Evolutionary conservation across 2,888 invertebrate genomes (phyloP), one percentile per base, ranked within the genome.

Genomic region (Metellina segmentata): DNA sequence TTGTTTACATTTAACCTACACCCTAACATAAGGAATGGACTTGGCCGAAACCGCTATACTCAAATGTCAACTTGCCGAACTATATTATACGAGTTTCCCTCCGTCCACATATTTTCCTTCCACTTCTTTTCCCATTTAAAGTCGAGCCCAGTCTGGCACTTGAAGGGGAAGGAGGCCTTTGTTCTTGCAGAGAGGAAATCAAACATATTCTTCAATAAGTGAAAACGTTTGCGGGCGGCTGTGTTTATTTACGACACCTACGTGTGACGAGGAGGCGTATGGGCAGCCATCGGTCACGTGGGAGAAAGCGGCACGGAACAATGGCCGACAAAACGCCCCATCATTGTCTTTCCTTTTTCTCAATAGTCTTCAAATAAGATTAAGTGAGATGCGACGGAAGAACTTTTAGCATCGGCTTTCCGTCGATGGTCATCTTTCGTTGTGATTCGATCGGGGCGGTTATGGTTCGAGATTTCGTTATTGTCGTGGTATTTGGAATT

Each of bases 221-320:
- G 19, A 52, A 51, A 81, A 16, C 61, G 7, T 52, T 6, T 61
- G 52, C 6, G 61, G 61, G 49, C 20, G 74, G 11, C 74, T n/a
- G 49, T 53, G 74, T 85, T 48, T 85, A 77, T 77, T 85, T 78
- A 77, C 69, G 85, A 85, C 85, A 75, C 51, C 78, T 69, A 85
- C 78, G 74, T 74, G 19, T 20, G 16, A 5, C 11, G 34, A 8
- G 7, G 78, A 78, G 49, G 8, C 13, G 7, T 34, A 7, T 34
- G 6, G 16, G 13, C 52, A 16, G 52, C 49, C 48, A 34, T 34
- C 4, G 34, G 34, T 34, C 34, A 34, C 34, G 34, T 49, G 75
- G 48, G 20, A 49, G 49, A 75, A 48, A 75, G 8, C 6, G 34
- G 9, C 34, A 34, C 11, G 34, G 75, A 75, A 75, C 75, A 75